These are phyloP conservation scores for Polymixis flavicincta DNA, from an alignment of 2,888 invertebrate species.

Conservation along the genomic window DNA sequence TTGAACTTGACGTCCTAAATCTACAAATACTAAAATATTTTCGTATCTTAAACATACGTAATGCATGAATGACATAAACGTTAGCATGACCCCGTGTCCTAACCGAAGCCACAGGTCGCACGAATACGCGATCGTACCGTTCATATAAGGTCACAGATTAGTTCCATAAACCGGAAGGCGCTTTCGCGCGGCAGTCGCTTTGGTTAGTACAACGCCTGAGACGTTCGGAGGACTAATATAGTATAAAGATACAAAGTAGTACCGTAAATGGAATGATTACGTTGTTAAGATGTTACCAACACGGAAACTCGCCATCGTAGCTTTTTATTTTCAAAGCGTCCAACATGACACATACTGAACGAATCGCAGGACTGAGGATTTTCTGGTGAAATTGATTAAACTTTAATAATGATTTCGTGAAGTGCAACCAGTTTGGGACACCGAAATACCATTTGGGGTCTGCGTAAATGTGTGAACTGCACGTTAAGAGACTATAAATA, in stretches of 20 bases:
- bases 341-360: constrained; percentile 5
- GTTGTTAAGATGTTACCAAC: constrained; percentile 21
- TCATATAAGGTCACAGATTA: background rate
- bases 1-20: constrained; percentile 77
- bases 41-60: constrained; percentile 45
- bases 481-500: background rate
- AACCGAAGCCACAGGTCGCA: background rate
- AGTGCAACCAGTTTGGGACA: too few relatives aligned
- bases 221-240: constrained; percentile 13
- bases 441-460: background rate
- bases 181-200: background rate
- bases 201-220: constrained; percentile 1
- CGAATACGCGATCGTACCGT: background rate
- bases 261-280: constrained; percentile 31
- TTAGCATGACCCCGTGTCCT: constrained; percentile 8
- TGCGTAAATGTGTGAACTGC: background rate
- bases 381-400: background rate
- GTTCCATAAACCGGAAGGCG: background rate
- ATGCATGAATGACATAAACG: constrained; percentile 37
- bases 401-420: background rate
- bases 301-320: constrained; percentile 17
- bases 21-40: constrained; percentile 71
- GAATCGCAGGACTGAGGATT: background rate
- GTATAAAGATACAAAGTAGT: constrained; percentile 33
- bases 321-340: constrained; percentile 8